Base-by-base conservation (phyloP, 37 sponge, comb jelly and placozoan species). In the Chondrilla cf. caribensis region DNA sequence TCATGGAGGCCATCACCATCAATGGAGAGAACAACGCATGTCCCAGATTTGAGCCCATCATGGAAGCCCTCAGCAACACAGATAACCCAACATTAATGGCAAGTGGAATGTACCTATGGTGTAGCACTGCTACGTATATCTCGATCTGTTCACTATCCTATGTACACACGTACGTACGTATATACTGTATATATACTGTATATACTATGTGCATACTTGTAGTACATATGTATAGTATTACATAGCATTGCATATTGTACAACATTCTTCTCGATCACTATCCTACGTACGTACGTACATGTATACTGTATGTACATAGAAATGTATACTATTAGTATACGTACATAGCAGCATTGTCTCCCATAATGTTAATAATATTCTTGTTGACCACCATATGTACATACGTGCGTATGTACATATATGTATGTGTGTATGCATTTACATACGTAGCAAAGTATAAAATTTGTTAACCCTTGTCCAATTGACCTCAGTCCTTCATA, bases 1-100 rank as follows among this genome's bases (percentile, higher is more conserved):
- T 94, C 15, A 75, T 94, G 22, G 94, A 94, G 62, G 94, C 94
- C 7, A 78, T 94, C 44, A 94, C 94, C 0, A 88, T 87, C 40
- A 85, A 92, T 54, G 92, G 92, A 14, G 92, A 92, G 58, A 79
- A 62, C 83, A n/a, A 22, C 76, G 43, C 36, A n/a, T 88, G 89
- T 81, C 77, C 78, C 2, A 75, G 93, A 17, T 93, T 93, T 89
- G 93, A 89, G 28, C 90, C 90, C 14, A 85, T 93, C 14, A 80
- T 93, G 37, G 67, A 73, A 22, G 87, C 90, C 24, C 83, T 93
- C 18, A 89, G 78, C 73, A 89, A 86, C 58, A 89, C 93, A 60
- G 88, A 87, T 54, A 93, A 93, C 77, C 93, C 93, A 0, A 77
- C 80, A 38, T 76, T 90, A 24, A 87, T 86, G 84, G 86, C 89